phyloP scores from a whole-genome alignment of 2,888 invertebrate species.

The Encarsia formosa region DNA sequence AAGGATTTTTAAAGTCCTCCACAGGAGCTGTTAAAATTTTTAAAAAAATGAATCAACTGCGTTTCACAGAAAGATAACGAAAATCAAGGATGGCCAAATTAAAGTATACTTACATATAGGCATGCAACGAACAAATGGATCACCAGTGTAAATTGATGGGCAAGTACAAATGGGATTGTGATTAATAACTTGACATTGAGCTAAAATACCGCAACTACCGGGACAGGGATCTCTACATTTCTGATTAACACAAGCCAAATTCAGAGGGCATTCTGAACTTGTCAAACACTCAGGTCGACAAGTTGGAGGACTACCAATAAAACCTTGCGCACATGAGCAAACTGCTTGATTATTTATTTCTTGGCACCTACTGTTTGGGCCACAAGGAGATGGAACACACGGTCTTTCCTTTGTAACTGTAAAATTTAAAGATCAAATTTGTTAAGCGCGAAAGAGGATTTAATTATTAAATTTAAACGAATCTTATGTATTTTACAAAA shows the following conservation, averaged over 20 bases:
- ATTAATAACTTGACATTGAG: conserved; percentile 56
- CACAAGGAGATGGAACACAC: conserved; percentile 52
- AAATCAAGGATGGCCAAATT: too few relatives aligned
- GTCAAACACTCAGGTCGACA: conserved; percentile 58
- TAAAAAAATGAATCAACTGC: not conserved
- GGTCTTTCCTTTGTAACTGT: conserved; percentile 34
- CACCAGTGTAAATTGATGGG: conserved; percentile 53
- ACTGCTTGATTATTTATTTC: conserved; percentile 52
- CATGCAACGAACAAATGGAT: conserved; percentile 54
- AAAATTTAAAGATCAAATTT: not conserved
- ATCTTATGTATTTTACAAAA: not conserved
- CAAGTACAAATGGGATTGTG: conserved; percentile 63
- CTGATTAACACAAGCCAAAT: conserved; percentile 56
- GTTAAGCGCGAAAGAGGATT: not conserved
- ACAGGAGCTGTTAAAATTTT: conserved; percentile 37
- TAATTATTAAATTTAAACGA: too few relatives aligned
- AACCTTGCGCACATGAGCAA: conserved; percentile 58
- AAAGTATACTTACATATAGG: conserved; percentile 43
- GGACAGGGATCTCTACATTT: conserved; percentile 58
- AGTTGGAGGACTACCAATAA: conserved; percentile 68
- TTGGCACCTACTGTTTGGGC: conserved; percentile 52
- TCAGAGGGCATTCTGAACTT: conserved; percentile 55
- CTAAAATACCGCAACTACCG: conserved; percentile 55
- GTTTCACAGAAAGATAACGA: too few relatives aligned
- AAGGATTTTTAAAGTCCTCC: conserved; percentile 49